These are phyloP conservation scores for Zoanthus sansibaricus DNA, from an alignment of 92 coral and sea anemone species.

Conservation along the genomic window DNA sequence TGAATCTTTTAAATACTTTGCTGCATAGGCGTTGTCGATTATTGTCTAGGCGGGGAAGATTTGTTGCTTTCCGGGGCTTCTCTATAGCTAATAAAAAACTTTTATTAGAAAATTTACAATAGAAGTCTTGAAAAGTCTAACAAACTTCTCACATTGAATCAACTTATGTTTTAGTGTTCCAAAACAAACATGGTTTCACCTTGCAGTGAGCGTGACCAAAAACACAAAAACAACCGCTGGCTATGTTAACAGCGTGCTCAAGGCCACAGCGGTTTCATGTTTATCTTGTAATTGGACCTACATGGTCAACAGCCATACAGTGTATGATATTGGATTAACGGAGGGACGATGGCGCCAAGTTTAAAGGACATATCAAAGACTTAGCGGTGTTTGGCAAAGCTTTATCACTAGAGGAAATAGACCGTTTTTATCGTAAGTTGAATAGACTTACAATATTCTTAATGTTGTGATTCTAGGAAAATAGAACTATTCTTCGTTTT, in stretches of 20 bases:
- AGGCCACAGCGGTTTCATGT: not conserved
- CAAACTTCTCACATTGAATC: not conserved
- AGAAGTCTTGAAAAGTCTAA: no score
- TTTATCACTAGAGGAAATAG: not conserved
- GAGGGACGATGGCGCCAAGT: not conserved
- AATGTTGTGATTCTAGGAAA: not conserved
- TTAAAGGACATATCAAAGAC: slow-evolving; percentile 3
- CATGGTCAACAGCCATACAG: slow-evolving; percentile 19
- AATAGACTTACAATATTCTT: not conserved
- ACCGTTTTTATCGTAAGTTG: not conserved
- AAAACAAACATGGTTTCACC: slow-evolving; percentile 21
- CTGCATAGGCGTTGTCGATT: no score
- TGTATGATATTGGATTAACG: slow-evolving; percentile 32
- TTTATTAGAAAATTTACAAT: no score
- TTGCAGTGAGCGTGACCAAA: not conserved
- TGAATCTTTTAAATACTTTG: no score
- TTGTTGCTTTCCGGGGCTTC: no score
- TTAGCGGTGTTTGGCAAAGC: slow-evolving; percentile 26
- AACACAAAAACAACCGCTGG: not conserved
- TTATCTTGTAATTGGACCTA: not conserved
- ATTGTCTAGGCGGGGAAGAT: no score
- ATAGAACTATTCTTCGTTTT: no score
- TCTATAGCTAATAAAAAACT: no score
- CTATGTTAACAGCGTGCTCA: slow-evolving; percentile 8
- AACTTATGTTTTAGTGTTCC: not conserved